Evolutionary conservation across 2,888 invertebrate genomes (phyloP).

Genomic region (Amphimallon solstitiale): DNA sequence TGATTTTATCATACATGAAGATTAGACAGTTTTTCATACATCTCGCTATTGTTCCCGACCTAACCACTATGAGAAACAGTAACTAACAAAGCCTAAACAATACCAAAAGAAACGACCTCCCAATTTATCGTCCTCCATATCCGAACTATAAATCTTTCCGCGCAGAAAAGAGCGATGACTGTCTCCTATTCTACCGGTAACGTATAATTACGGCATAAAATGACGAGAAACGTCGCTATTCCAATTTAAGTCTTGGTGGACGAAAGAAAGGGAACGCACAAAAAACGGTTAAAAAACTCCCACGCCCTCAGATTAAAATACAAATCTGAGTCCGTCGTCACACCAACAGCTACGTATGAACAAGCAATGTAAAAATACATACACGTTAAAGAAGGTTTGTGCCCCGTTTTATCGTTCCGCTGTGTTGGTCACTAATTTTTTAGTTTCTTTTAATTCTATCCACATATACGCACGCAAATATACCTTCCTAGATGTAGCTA

Average conservation of each 20-base stretch:
- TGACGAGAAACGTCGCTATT: background rate
- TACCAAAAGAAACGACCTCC: conserved; percentile 10
- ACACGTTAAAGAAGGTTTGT: background rate
- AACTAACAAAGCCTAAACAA: conserved; percentile 22
- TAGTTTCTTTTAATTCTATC: background rate
- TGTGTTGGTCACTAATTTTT: conserved; percentile 13
- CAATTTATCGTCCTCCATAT: conserved; percentile 7
- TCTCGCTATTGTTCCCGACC: conserved; percentile 32
- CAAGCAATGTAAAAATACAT: conserved; percentile 11
- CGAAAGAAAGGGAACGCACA: background rate
- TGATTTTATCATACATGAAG: background rate
- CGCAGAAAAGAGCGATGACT: background rate
- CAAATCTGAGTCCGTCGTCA: conserved; percentile 11
- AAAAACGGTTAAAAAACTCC: conserved; percentile 25
- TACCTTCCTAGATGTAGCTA: background rate
- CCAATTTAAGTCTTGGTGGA: background rate
- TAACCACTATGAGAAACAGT: conserved; percentile 30
- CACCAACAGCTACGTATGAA: conserved; percentile 1
- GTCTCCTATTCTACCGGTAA: no score
- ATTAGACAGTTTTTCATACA: conserved; percentile 17
- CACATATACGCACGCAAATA: conserved; percentile 6
- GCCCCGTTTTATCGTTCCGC: conserved; percentile 12
- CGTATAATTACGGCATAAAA: background rate
- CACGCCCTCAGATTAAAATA: conserved; percentile 24
- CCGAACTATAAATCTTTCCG: conserved; percentile 16